Evolutionary conservation across 1,140 invertebrate species (phyloP).

Genomic region (Monomorium pharaonis): DNA sequence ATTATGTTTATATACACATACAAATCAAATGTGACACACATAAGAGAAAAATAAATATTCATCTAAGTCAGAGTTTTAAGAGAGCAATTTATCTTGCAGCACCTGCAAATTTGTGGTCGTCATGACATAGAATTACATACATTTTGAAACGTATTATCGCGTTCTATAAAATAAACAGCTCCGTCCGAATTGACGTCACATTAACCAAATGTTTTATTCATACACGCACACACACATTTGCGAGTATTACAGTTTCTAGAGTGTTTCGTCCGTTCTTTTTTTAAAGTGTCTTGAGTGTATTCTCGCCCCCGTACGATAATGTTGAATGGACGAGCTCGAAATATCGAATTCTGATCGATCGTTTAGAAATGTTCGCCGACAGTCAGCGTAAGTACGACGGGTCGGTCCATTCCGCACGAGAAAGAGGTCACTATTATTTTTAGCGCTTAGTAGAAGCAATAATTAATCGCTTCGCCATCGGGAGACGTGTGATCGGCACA

Average conservation of each 20-base stretch:
- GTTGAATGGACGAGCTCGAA: background rate
- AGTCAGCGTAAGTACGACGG: slow-evolving; percentile 28
- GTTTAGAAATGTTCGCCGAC: background rate
- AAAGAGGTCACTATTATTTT: slow-evolving; percentile 70
- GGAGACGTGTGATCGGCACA: slow-evolving; percentile 3
- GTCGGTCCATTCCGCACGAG: background rate
- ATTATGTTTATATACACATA: background rate
- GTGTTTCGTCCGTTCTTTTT: background rate
- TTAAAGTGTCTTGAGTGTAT: background rate
- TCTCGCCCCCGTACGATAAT: background rate
- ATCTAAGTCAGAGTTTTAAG: background rate
- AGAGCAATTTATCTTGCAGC: too few relatives aligned
- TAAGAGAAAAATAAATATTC: background rate
- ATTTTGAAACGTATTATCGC: background rate
- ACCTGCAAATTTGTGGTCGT: background rate
- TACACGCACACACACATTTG: too few relatives aligned
- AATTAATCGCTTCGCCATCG: slow-evolving; percentile 62
- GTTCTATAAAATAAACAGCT: background rate
- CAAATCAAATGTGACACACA: background rate
- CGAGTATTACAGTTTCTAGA: background rate
- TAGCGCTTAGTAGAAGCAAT: slow-evolving; percentile 58
- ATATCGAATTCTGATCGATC: slow-evolving; percentile 53
- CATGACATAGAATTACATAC: background rate
- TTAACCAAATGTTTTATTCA: background rate
- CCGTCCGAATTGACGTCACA: background rate